Evolutionary conservation across 2,888 invertebrate species (phyloP), one percentile per base, ranked within the genome.

Genomic region (Hemistola chrysoprasaria): DNA sequence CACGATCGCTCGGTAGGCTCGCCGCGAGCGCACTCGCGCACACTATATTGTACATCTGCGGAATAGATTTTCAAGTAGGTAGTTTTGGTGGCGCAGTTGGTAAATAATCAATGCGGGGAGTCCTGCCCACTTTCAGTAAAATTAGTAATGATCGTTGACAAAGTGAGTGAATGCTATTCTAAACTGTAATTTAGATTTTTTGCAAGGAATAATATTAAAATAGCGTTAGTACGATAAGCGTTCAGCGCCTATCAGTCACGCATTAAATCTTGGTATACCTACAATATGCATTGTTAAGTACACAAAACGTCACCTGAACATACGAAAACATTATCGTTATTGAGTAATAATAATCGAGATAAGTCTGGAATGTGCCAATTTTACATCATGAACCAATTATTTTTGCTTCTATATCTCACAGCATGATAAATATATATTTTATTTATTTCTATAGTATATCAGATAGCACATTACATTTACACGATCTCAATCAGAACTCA

Each of bases 31-130:
- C n/a, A n/a, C n/a, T n/a, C n/a, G n/a, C n/a, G n/a, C n/a, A n/a
- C n/a, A n/a, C n/a, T n/a, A n/a, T n/a, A n/a, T 46, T 46, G 60
- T 55, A 67, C 77, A 77, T 77, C 77, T 79, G 78, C 70, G 67
- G 64, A 59, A 67, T 50, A 47, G 37, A 16, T 47, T 52, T 44
- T 47, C 22, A 45, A 53, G 49, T 40, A 47, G 22, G 49, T 40
- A 47, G 22, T 50, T 47, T 40, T 38, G 9, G 49, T 36, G 43
- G 37, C 39, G 37, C 29, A 58, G 55, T 69, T 55, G 59, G 60
- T 54, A 61, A 69, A 69, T 64, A 65, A 9, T 44, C 35, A 46
- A 50, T 30, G 56, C 59, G 53, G 59, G 61, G 38, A 47, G 48
- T n/a, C n/a, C n/a, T n/a, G n/a, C n/a, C n/a, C n/a, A n/a, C n/a